phyloP scores from a whole-genome alignment of 92 coral and sea anemone species.

The Parazoanthus swiftii region DNA sequence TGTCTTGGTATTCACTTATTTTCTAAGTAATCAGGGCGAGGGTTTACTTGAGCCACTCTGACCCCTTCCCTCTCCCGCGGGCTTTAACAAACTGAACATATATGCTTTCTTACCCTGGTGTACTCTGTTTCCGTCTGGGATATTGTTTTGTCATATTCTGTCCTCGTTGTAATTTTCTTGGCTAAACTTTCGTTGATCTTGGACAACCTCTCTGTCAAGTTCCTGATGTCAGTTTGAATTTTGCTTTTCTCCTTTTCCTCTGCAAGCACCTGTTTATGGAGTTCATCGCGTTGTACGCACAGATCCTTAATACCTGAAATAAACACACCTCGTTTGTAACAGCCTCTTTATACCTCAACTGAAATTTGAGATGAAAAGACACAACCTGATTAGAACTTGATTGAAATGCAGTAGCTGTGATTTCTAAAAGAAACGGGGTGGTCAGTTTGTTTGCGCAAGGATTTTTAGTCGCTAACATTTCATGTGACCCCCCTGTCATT shows the following conservation, averaged over 20 bases:
- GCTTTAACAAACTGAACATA: too few relatives aligned
- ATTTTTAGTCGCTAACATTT: too few relatives aligned
- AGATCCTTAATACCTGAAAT: slow-evolving; percentile 18
- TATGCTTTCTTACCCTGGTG: not conserved
- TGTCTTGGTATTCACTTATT: too few relatives aligned
- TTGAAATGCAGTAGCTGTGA: too few relatives aligned
- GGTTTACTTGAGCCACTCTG: too few relatives aligned
- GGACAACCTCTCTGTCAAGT: slow-evolving; percentile 2
- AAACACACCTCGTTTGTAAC: not conserved
- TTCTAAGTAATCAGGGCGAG: too few relatives aligned
- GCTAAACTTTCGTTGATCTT: slow-evolving; percentile 27
- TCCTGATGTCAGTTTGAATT: slow-evolving; percentile 9
- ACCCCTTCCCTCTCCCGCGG: not conserved
- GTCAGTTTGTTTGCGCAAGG: too few relatives aligned
- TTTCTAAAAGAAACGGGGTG: too few relatives aligned
- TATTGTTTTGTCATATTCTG: slow-evolving; percentile 22
- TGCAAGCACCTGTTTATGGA: not conserved
- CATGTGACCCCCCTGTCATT: too few relatives aligned
- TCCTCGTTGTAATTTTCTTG: slow-evolving; percentile 10
- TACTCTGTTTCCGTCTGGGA: slow-evolving; percentile 12
- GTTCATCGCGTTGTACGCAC: slow-evolving; percentile 7
- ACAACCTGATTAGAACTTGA: too few relatives aligned
- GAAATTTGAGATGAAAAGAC: too few relatives aligned
- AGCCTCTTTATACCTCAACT: too few relatives aligned
- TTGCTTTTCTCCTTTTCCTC: not conserved